These are phyloP conservation scores for Copsychus sechellarum DNA, from an alignment of 2,113 vertebrate species.

Conservation along the genomic window DNA sequence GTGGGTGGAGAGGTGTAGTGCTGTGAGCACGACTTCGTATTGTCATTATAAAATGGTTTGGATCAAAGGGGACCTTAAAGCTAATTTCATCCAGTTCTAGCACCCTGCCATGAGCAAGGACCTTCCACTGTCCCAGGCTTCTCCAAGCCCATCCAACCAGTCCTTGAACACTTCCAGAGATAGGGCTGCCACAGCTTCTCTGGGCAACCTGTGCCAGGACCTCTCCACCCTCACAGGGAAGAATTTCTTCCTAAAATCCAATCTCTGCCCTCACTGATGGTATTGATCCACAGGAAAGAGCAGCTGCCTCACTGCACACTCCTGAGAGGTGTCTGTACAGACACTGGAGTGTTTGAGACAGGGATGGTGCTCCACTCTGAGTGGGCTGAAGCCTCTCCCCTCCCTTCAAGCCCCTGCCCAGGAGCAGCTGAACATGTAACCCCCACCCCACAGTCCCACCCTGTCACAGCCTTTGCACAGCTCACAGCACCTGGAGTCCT, in stretches of 20 bases:
- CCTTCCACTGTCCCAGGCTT: rapidly evolving
- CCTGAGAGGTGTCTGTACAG: neutral
- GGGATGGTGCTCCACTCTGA: rapidly evolving
- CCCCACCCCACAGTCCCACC: rapidly evolving
- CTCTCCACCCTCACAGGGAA: neutral
- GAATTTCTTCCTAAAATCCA: neutral
- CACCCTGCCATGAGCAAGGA: neutral
- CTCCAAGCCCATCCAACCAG: neutral
- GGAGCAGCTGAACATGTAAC: rapidly evolving
- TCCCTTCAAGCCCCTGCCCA: neutral
- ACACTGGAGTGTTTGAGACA: rapidly evolving
- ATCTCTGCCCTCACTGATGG: neutral
- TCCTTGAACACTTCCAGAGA: neutral
- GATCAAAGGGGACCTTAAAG: neutral
- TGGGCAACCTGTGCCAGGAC: neutral
- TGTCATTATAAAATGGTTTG: neutral
- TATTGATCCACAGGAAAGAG: rapidly evolving
- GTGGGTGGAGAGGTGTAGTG: rapidly evolving
- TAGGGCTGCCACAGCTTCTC: neutral
- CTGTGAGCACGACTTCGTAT: rapidly evolving
- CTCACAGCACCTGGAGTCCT: neutral
- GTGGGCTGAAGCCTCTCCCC: rapidly evolving
- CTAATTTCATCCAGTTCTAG: neutral
- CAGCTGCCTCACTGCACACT: neutral
- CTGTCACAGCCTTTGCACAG: neutral